Evolutionary conservation across 2,797 vertebrate species (phyloP).

Genomic region (Carcharodon carcharias): DNA sequence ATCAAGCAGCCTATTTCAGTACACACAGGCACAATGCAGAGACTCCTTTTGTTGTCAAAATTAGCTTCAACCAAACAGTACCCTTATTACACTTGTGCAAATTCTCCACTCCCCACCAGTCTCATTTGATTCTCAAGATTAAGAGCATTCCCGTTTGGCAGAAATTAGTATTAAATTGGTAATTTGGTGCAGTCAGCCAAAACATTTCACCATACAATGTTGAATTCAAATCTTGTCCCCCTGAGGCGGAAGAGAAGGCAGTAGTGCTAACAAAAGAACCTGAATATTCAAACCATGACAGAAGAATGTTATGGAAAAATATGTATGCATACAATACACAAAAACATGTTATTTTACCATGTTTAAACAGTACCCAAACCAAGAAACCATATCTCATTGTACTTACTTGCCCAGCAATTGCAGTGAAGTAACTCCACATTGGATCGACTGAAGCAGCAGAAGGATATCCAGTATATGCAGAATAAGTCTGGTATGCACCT

Average conservation of each 20-base stretch:
- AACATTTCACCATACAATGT: neutral
- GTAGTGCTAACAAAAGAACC: neutral
- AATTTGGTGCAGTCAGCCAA: neutral
- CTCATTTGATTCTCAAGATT: neutral
- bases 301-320: neutral
- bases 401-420: constrained; percentile 73
- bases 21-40: neutral
- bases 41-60: neutral
- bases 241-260: neutral
- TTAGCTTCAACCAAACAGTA: neutral
- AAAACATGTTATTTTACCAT: neutral
- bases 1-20: neutral
- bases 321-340: too few species aligned
- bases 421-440: constrained; percentile 74
- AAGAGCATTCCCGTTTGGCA: neutral
- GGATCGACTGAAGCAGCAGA: constrained; percentile 60
- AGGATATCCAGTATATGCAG: constrained; percentile 54
- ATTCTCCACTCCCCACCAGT: neutral
- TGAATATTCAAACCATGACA: neutral
- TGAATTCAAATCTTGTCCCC: neutral
- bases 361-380: neutral
- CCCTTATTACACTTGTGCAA: neutral
- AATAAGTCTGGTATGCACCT: constrained; percentile 54
- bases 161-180: neutral
- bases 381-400: neutral